These are phyloP conservation scores for Urosaurus nigricauda DNA, from an alignment of 2,797 vertebrate species.

Conservation along the genomic window DNA sequence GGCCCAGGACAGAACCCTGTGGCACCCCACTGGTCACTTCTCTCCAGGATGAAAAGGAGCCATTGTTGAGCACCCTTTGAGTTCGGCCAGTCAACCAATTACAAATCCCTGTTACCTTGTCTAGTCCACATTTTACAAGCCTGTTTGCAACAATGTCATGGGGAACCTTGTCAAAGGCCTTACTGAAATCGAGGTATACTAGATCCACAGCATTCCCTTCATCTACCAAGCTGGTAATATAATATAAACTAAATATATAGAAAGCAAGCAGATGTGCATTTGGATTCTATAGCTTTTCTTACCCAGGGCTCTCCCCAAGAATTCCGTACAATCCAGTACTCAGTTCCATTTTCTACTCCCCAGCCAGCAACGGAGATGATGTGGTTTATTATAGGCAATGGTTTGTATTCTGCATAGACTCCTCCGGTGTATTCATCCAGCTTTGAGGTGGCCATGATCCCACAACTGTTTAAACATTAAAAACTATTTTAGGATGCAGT, in stretches of 20 bases:
- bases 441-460: slow-evolving; percentile 92
- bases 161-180: too few relatives aligned
- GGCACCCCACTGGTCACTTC: too few relatives aligned
- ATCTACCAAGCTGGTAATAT: too few relatives aligned
- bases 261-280: not conserved
- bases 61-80: too few relatives aligned
- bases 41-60: too few relatives aligned
- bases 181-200: too few relatives aligned
- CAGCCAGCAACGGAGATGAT: slow-evolving; percentile 94
- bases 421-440: slow-evolving; percentile 91
- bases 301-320: slow-evolving; percentile 99
- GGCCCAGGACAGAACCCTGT: too few relatives aligned
- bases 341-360: slow-evolving; percentile 86
- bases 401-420: slow-evolving; percentile 86
- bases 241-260: not conserved
- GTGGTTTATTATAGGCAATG: slow-evolving; percentile 84
- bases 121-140: too few relatives aligned
- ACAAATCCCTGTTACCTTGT: too few relatives aligned
- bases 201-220: too few relatives aligned
- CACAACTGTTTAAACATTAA: slow-evolving; percentile 81
- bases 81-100: too few relatives aligned
- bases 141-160: too few relatives aligned
- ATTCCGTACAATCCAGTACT: slow-evolving; percentile 96
- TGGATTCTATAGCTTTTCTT: slow-evolving; percentile 52
- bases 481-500: not conserved